Base-by-base conservation (phyloP, 2,888 invertebrate species). In the Itoplectis maculator region DNA sequence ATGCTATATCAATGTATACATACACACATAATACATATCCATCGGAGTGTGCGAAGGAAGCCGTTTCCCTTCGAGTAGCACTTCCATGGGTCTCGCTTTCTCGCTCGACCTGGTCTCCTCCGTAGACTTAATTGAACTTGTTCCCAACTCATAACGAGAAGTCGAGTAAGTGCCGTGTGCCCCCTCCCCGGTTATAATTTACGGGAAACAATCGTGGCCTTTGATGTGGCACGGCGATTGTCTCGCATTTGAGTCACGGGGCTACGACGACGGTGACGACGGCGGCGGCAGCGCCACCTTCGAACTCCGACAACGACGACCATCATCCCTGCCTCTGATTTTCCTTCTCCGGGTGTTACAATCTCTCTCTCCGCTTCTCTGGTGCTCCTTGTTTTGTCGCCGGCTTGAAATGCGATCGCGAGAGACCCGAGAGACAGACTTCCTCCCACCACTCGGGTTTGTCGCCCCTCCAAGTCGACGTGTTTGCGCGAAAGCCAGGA, bases 91-190 rank as follows among this genome's bases (percentile, higher is more conserved):
- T 69, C 63, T 56, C 56, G 75, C 59, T 77, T 63, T 69, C 73
- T 73, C 63, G 61, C 66, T 78, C 66, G 61, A 49, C 63, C 70
- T 78, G 70, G 77, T 69, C n/a, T n/a, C 68, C 75, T 81, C 77
- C 85, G 87, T 85, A 82, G 90, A 92, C 91, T 92, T 92, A 92
- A 92, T 92, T 92, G 92, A 92, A 92, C 92, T 92, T 92, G 92
- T 92, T 92, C 90, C 88, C 87, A 92, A 92, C 92, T 92, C 92
- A 91, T 92, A 92, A 92, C 92, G 91, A 91, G 92, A 92, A 92
- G 92, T 91, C 92, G 86, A 88, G 88, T 87, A 92, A 92, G 92
- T 92, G 92, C 91, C 65, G 49, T 72, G 37, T n/a, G n/a, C n/a
- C 35, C 49, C 68, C 59, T 5, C 18, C 37, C 59, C 85, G 90